Evolutionary conservation across 2,113 vertebrate species (phyloP).

Genomic region (Perognathus longimembris): DNA sequence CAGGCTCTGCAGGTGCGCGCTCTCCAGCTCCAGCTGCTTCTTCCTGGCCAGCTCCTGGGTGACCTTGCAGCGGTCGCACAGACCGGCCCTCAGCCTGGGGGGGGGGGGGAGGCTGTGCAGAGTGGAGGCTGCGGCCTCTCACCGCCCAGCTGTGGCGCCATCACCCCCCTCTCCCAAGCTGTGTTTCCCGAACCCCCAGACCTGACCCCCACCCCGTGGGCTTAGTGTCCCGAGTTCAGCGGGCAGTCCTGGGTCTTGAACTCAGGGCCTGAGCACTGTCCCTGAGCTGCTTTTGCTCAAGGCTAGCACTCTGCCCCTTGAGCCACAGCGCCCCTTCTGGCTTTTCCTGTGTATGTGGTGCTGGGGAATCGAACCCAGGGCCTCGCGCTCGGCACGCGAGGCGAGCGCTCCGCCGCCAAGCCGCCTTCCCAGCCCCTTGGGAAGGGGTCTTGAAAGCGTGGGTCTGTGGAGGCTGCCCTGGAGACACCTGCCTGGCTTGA

Average conservation of each 20-base stretch:
- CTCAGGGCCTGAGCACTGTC: no score
- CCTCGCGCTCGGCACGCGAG: no score
- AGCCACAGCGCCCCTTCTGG: no score
- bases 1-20: slow-evolving; percentile 92
- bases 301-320: no score
- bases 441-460: not conserved
- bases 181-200: not conserved
- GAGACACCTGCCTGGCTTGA: not conserved
- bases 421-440: no score
- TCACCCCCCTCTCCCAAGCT: not conserved
- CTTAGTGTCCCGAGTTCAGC: accelerated
- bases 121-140: not conserved
- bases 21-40: slow-evolving; percentile 93
- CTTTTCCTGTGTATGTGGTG: no score
- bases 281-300: no score
- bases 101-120: not conserved
- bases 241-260: no score
- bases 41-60: slow-evolving; percentile 96
- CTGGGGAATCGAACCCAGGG: no score
- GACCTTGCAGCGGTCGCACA: slow-evolving; percentile 97
- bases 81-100: slow-evolving; percentile 93
- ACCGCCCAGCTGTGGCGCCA: accelerated
- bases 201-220: not conserved
- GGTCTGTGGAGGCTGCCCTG: not conserved
- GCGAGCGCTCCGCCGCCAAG: no score